A percentile compares a stretch with the other conserved stretches of the same genome.
These are phyloP conservation scores for human (Homo sapiens) DNA, from an alignment of 2,113 vertebrate species.

Conservation along the genomic window GRCh38 chr14:37435001-37435500, in stretches of 20 bases:
- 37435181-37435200: background rate
- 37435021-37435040: background rate
- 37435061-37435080: background rate
- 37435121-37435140: constrained; percentile 11
- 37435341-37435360: background rate
- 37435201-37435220: constrained; percentile 6
- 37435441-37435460: background rate
- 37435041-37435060: background rate
- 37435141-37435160: background rate
- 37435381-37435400: background rate
- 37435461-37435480: background rate
- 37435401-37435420: background rate
- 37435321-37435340: background rate
- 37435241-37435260: background rate
- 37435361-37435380: background rate
- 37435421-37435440: background rate
- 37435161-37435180: background rate
- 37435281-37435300: background rate
- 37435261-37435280: background rate
- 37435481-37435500: background rate
- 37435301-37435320: background rate
- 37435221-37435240: background rate
- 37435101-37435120: background rate
- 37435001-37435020: background rate
- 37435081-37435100: background rate